phyloP scores from a whole-genome alignment of 2,888 invertebrate species.

The Limnephilus rhombicus region DNA sequence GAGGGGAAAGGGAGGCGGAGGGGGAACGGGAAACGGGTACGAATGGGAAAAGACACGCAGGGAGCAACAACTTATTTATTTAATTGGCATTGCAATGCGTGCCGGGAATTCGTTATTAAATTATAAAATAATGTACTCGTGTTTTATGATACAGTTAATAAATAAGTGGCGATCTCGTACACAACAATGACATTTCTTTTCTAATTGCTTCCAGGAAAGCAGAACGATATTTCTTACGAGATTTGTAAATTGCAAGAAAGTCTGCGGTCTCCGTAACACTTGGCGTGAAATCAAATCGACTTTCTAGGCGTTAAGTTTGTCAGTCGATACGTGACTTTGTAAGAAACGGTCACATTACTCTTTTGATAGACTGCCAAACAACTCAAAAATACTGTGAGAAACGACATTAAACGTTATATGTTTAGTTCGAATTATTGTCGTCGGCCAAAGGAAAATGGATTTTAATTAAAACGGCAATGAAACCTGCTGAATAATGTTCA shows the following conservation, averaged over 20 bases:
- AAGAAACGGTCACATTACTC: background rate
- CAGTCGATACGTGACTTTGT: slow-evolving; percentile 10
- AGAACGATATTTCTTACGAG: background rate
- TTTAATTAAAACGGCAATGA: background rate
- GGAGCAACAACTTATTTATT: no score
- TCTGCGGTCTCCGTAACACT: background rate
- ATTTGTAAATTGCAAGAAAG: background rate
- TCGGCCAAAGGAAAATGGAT: background rate
- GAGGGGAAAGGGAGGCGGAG: no score
- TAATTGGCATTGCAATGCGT: no score
- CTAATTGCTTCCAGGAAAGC: background rate
- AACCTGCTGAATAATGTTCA: background rate
- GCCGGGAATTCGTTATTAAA: background rate
- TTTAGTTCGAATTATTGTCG: background rate
- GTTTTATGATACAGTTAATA: background rate
- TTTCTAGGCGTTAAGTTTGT: background rate
- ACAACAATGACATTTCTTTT: background rate
- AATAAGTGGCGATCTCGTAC: background rate
- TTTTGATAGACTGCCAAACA: background rate
- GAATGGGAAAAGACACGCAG: no score
- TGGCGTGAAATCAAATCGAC: slow-evolving; percentile 6
- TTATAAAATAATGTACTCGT: background rate
- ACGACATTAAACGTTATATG: background rate
- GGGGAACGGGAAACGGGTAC: no score
- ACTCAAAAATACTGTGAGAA: background rate